These are phyloP conservation scores for Aphis gossypii DNA, from an alignment of 1,140 invertebrate species.

Conservation along the genomic window DNA sequence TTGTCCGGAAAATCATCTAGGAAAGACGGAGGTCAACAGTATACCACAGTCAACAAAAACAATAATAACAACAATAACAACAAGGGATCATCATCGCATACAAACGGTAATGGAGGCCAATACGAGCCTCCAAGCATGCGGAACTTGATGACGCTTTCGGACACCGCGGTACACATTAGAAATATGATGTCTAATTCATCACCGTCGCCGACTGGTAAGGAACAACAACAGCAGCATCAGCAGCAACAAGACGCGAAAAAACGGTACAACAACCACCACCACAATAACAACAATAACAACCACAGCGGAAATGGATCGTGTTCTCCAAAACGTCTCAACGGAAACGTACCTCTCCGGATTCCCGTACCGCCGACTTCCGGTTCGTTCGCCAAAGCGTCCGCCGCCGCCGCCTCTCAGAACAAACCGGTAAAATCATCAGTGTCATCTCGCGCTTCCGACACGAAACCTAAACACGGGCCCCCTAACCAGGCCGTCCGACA, in stretches of 20 bases:
- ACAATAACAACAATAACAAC: background rate
- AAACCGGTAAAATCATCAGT: slow-evolving; percentile 1
- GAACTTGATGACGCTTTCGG: slow-evolving; percentile 62
- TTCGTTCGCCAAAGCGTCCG: slow-evolving; percentile 20
- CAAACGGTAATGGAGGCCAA: slow-evolving; percentile 1
- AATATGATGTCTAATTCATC: slow-evolving; percentile 57
- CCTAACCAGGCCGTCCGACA: slow-evolving; percentile 64
- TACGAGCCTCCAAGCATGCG: slow-evolving; percentile 59
- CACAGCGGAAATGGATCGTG: slow-evolving; percentile 4
- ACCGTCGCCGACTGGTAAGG: background rate
- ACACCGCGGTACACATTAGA: slow-evolving; percentile 61
- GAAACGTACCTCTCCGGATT: slow-evolving; percentile 31
- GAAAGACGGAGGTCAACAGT: slow-evolving; percentile 51
- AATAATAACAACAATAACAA: slow-evolving; percentile 19
- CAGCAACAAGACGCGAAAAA: slow-evolving; percentile 22
- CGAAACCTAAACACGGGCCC: slow-evolving; percentile 60
- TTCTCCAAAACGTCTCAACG: slow-evolving; percentile 42
- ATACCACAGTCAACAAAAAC: background rate
- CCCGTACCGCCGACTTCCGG: background rate
- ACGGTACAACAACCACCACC: background rate
- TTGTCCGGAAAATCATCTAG: slow-evolving; percentile 63
- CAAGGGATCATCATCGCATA: background rate
- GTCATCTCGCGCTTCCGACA: background rate
- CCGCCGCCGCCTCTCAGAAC: background rate
- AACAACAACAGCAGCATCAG: background rate